Evolutionary conservation across 1,140 invertebrate species (phyloP).

Genomic region (Orius insidiosus): DNA sequence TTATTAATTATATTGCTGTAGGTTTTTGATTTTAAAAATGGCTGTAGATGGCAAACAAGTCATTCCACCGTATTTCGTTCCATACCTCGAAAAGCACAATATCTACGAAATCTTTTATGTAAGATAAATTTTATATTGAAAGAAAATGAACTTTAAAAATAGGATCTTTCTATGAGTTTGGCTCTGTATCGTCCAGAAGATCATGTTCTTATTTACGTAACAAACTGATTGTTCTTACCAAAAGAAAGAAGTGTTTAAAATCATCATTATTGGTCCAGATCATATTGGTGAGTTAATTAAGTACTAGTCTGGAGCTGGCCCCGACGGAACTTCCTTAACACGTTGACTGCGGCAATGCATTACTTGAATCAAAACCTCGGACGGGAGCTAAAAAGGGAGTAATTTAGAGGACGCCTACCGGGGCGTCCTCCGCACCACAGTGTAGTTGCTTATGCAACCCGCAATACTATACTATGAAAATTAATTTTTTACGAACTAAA

Average conservation of each 20-base stretch:
- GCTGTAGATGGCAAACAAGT: conserved; percentile 21
- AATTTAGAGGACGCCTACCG: too few relatives aligned
- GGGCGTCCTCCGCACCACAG: too few relatives aligned
- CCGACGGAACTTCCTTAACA: too few relatives aligned
- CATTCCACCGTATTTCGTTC: conserved; percentile 26
- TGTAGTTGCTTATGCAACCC: too few relatives aligned
- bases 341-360: too few relatives aligned
- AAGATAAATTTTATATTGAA: conserved; percentile 1
- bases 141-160: neutral
- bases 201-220: conserved; percentile 32
- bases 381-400: too few relatives aligned
- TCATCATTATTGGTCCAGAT: conserved; percentile 28
- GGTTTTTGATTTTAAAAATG: too few relatives aligned
- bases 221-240: conserved; percentile 25
- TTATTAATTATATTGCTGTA: too few relatives aligned
- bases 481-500: too few relatives aligned
- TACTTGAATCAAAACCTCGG: too few relatives aligned
- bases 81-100: conserved; percentile 33
- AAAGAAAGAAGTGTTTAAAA: conserved; percentile 26
- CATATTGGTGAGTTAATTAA: conserved; percentile 24
- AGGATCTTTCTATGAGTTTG: conserved; percentile 30
- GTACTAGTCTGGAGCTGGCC: too few relatives aligned
- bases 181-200: conserved; percentile 31
- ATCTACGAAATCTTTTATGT: conserved; percentile 34
- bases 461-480: too few relatives aligned